These are phyloP conservation scores for Aporrectodea caliginosa DNA, from an alignment of 1,140 invertebrate species.

Conservation along the genomic window DNA sequence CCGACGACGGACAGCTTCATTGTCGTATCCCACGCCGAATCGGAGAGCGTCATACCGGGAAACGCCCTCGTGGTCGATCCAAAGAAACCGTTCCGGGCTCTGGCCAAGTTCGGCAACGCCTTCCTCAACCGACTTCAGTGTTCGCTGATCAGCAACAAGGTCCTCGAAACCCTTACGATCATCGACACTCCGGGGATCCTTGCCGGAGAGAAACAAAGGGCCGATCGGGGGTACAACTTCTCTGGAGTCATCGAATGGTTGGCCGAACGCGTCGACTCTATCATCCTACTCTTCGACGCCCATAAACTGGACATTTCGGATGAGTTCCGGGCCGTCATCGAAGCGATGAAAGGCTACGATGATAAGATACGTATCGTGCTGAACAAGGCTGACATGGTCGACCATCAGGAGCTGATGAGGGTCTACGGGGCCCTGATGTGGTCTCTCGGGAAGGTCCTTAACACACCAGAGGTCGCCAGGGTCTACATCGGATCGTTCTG, in stretches of 20 bases:
- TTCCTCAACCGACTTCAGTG: conserved; percentile 96
- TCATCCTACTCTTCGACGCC: conserved; percentile 96
- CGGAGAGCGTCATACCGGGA: conserved; percentile 82
- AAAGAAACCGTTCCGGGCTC: conserved; percentile 87
- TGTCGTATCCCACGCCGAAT: conserved; percentile 82
- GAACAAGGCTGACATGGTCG: conserved; percentile 98
- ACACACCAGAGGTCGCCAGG: conserved; percentile 95
- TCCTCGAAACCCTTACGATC: conserved; percentile 87
- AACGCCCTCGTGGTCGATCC: conserved; percentile 97
- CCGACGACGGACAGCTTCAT: conserved; percentile 95
- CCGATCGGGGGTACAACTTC: conserved; percentile 96
- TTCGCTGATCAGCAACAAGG: conserved; percentile 59
- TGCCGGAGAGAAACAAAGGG: conserved; percentile 88
- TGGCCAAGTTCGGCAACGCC: conserved; percentile 95
- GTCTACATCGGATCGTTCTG: conserved; percentile 99
- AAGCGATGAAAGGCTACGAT: conserved; percentile 84
- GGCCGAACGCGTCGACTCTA: conserved; percentile 93
- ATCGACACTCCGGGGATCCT: conserved; percentile 88
- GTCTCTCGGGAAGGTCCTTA: conserved; percentile 77
- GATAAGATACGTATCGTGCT: conserved; percentile 98
- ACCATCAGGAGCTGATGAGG: conserved; percentile 96
- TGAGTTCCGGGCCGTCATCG: conserved; percentile 87
- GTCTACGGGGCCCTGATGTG: conserved; percentile 99
- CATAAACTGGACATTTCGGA: conserved; percentile 99
- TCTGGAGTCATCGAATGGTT: conserved; percentile 99